Evolutionary conservation across 2,888 invertebrate species (phyloP), one percentile per base, ranked within the genome.

Genomic region (Prosopocoilus inquinatus): DNA sequence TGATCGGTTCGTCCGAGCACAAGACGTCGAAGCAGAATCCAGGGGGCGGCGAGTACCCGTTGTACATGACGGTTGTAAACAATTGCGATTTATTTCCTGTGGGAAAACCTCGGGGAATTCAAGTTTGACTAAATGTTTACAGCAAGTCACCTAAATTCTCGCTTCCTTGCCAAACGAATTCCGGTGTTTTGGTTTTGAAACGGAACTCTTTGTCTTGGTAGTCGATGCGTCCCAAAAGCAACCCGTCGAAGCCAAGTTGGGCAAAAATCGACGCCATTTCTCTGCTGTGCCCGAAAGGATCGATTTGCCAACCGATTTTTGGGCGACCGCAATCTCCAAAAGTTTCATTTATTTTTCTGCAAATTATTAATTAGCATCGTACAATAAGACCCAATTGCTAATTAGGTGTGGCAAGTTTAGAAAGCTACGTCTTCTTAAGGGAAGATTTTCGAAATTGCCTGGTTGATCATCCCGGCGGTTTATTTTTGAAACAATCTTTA

Each of bases 11-110:
- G 70, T 94, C 93, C 0, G 75, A 73, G 70, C 97, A 97, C 0
- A 91, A 80, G n/a, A 61, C 81, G 72, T 98, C 97, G 74, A 94
- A 98, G 70, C 97, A 97, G 75, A 96, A 97, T 0, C 95, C 96
- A 4, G 84, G 81, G 0, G 97, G 97, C 0, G 94, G 89, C 0
- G 84, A 84, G 71, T 96, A 96, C 0, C 83, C 85, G 66, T 94
- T 93, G 73, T 82, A 90, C 9, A 95, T 78, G 0, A 88, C 87
- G 0, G 94, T 90, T 0, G 94, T 94, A 67, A 96, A 94, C 5
- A 97, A 77, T 65, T 89, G 84, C 0, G 88, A 83, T 0, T 81
- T 67, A 28, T 83, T 80, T 1, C 85, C 87, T 86, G n/a, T n/a
- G n/a, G n/a, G n/a, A n/a, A n/a, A n/a, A n/a, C n/a, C n/a, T n/a